These are phyloP conservation scores for Triplophysa bombifrons DNA, from an alignment of 2,797 vertebrate genomes.

Conservation along the genomic window DNA sequence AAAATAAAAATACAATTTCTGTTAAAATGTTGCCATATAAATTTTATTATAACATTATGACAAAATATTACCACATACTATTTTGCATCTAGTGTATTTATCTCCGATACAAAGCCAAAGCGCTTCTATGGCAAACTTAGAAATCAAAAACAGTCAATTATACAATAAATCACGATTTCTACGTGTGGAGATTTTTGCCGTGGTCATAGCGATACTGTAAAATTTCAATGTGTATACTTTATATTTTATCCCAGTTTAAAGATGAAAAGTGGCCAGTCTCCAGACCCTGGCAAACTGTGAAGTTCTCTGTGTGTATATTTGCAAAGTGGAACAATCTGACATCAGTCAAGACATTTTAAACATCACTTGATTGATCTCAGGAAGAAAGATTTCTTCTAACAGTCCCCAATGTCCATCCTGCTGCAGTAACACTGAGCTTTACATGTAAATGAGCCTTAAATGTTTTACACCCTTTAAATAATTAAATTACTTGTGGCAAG, in stretches of 20 bases:
- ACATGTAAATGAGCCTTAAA: slow-evolving; percentile 56
- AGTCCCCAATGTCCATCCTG: neutral
- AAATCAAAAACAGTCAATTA: slow-evolving; percentile 36
- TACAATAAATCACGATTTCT: slow-evolving; percentile 50
- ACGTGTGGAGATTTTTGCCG: slow-evolving; percentile 21
- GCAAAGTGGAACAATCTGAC: neutral
- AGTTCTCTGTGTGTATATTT: slow-evolving; percentile 11
- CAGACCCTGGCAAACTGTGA: slow-evolving; percentile 29
- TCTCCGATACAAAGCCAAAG: slow-evolving; percentile 51
- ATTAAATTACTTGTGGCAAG: slow-evolving; percentile 57
- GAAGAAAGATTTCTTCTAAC: slow-evolving; percentile 17
- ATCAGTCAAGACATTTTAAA: slow-evolving; percentile 29
- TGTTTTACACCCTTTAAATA: slow-evolving; percentile 61
- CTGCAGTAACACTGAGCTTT: slow-evolving; percentile 20
- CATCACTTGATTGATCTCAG: slow-evolving; percentile 17
- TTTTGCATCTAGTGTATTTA: slow-evolving; percentile 47
- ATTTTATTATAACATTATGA: slow-evolving; percentile 69
- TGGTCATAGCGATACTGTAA: slow-evolving; percentile 50
- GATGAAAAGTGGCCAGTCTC: slow-evolving; percentile 10
- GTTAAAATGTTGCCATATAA: slow-evolving; percentile 66
- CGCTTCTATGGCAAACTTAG: slow-evolving; percentile 45
- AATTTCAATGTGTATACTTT: slow-evolving; percentile 31
- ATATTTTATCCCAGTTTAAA: slow-evolving; percentile 28
- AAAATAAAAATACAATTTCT: neutral
- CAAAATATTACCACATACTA: slow-evolving; percentile 64